Evolutionary conservation across 2,797 vertebrate species (phyloP).

Genomic region (Coilia nasus): DNA sequence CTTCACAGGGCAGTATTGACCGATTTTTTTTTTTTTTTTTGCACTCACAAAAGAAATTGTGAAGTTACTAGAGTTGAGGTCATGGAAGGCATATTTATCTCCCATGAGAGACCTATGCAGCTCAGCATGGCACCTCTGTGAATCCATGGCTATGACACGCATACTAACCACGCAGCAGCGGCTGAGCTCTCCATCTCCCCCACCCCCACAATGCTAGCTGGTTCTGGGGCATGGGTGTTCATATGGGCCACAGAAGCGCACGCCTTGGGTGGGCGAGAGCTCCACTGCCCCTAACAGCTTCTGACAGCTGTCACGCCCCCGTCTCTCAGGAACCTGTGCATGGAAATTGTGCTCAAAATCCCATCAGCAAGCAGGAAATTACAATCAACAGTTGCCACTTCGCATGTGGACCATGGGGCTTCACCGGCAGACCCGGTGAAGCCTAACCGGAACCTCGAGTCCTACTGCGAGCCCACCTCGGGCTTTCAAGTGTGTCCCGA

Average conservation of each 20-base stretch:
- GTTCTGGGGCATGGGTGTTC: background rate
- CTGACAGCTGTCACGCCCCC: slow-evolving; percentile 34
- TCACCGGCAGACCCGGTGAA: background rate
- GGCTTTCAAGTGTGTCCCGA: background rate
- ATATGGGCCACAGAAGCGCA: background rate
- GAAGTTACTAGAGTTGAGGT: background rate
- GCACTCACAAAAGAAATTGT: background rate
- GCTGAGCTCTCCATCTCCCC: background rate
- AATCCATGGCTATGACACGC: background rate
- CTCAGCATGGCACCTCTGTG: background rate
- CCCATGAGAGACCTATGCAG: background rate
- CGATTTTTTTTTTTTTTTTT: background rate
- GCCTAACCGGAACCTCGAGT: background rate
- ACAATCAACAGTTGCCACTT: slow-evolving; percentile 7
- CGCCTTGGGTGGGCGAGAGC: slow-evolving; percentile 22
- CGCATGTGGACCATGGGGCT: background rate
- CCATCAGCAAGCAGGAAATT: slow-evolving; percentile 21
- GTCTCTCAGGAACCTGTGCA: slow-evolving; percentile 19
- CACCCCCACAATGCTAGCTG: background rate
- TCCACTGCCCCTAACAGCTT: slow-evolving; percentile 26
- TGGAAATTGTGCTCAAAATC: slow-evolving; percentile 28
- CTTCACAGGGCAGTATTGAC: background rate
- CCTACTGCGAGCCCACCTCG: background rate
- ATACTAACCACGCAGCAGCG: background rate
- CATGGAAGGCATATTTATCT: background rate